A percentile compares a stretch with the other conserved stretches of the same genome.
Conservation (phyloP, 2,797 vertebrate species). For the Phyllotis vaccarum region DNA sequence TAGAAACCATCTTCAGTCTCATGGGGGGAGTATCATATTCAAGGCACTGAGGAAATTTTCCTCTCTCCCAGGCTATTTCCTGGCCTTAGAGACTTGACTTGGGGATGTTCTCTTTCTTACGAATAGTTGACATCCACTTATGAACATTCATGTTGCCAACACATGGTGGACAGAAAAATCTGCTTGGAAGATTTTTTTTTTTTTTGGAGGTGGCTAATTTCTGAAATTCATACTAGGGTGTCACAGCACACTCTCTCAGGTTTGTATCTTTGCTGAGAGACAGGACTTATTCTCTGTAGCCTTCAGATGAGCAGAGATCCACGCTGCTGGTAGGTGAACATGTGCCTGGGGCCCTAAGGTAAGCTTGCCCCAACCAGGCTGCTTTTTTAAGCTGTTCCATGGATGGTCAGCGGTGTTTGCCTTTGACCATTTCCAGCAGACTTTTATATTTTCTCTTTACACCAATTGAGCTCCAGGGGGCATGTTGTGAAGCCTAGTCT, state of each 20-base stretch:
- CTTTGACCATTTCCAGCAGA: accelerated
- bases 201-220: not conserved
- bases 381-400: not conserved
- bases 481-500: accelerated
- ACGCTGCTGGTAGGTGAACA: not conserved
- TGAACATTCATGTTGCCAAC: accelerated
- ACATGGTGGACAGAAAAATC: not conserved
- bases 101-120: not conserved
- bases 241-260: accelerated
- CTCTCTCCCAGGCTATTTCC: not conserved
- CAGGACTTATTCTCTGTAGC: not conserved
- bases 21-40: not conserved
- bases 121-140: not conserved
- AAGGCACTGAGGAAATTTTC: not conserved
- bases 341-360: accelerated
- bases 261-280: too few relatives aligned
- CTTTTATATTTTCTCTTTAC: not conserved
- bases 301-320: not conserved
- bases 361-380: accelerated
- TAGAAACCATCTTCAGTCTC: not conserved
- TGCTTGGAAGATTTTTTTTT: not conserved
- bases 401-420: too few relatives aligned
- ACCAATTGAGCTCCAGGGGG: accelerated
- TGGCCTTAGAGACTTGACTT: accelerated
- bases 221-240: accelerated